Evolutionary conservation across 35 echinoderm and acorn worm genomes (phyloP), one percentile per base, ranked within the genome.

Genomic region (Anneissia japonica): DNA sequence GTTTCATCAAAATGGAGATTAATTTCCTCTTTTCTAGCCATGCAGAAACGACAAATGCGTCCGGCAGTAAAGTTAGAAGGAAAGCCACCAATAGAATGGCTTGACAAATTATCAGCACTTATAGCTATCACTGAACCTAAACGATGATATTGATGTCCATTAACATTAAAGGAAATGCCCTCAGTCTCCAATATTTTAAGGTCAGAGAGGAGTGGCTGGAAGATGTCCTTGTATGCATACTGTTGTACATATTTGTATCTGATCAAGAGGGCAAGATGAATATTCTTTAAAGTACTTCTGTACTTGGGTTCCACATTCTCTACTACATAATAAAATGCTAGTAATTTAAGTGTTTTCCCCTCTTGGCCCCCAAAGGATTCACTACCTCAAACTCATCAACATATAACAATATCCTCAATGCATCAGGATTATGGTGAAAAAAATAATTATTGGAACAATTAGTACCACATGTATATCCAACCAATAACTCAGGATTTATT

Each of bases 311-410:
- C 51, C 1, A 43, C 40, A 43, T 43, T 81, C 10, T 81, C 79
- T 38, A 35, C 2, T 31, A 81, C 37, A 81, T 35, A 81, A 13
- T 78, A 78, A 11, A 78, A 78, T 31, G 79, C 79, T 37, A 81
- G 37, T 37, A 81, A 35, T 37, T 81, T n/a, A n/a, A 14, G 4
- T 81, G 36, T 37, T 81, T 32, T 32, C 79, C 79, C 37, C 79
- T 32, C 35, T 81, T 78, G 10, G 31, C 79, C 31, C 79, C 79
- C 29, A 81, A 37, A 81, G 79, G 79, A 38, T 81, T 81, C 4
- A 81, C 79, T 10, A 81, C 79, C 79, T 81, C 79, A 81, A 81
- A 81, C 32, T 81, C 36, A 81, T 38, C 79, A 35, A 37, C 35
- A n/a, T 45, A 82, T 12, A 82, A 43, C 11, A 82, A 37, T 14